phyloP scores from a whole-genome alignment of 2,113 vertebrate species.

The Scytalopus superciliaris region DNA sequence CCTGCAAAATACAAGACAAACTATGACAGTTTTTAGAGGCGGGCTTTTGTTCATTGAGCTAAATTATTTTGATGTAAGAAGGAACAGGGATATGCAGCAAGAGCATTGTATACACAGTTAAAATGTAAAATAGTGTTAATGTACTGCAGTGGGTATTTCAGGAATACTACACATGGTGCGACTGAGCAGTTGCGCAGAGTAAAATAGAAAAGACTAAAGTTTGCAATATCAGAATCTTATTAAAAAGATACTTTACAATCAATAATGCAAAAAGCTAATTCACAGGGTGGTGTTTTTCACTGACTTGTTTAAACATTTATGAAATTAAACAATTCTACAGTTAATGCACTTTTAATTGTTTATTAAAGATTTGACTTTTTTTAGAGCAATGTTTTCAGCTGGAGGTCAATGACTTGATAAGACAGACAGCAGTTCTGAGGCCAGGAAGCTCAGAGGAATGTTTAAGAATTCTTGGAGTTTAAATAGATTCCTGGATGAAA shows the following conservation, averaged over 20 bases:
- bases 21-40: conserved; percentile 18
- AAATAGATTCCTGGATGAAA: conserved; percentile 52
- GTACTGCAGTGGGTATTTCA: conserved; percentile 48
- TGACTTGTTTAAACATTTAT: conserved; percentile 71
- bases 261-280: conserved; percentile 72
- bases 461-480: conserved; percentile 45
- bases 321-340: conserved; percentile 70
- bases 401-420: conserved; percentile 62
- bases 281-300: conserved; percentile 75
- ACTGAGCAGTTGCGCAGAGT: not conserved
- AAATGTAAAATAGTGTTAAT: conserved; percentile 58
- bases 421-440: conserved; percentile 59
- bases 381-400: conserved; percentile 68
- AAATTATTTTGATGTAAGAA: conserved; percentile 53
- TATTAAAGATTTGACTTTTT: conserved; percentile 70
- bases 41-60: conserved; percentile 22
- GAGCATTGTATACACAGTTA: conserved; percentile 54
- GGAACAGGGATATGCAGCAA: conserved; percentile 58
- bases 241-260: conserved; percentile 71
- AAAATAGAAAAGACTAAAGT: conserved; percentile 53
- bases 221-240: conserved; percentile 65
- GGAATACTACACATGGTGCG: not conserved
- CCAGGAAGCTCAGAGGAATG: conserved; percentile 55
- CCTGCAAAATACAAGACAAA: conserved; percentile 70
- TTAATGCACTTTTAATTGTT: conserved; percentile 75